Evolutionary conservation across 2,888 invertebrate genomes (phyloP), one percentile per base, ranked within the genome.

Genomic region (Parnassius smintheus): DNA sequence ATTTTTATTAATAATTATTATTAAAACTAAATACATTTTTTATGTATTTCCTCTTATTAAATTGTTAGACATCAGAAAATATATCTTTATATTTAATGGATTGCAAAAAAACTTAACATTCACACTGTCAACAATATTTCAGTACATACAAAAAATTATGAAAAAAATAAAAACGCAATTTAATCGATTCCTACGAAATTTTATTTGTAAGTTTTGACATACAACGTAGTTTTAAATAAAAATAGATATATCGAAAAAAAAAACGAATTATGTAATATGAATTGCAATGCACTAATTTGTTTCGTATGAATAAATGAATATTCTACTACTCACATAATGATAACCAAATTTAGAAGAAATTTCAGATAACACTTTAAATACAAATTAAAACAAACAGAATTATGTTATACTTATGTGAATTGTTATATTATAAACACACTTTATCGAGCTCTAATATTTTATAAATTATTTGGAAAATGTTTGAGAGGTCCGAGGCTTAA

Each of bases 401-500:
- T 35, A 22, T 54, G n/a, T 54, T 22, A 10, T 13, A 9, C 42
- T 8, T 41, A 41, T 41, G n/a, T 22, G 10, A 50, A 50, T 10
- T 41, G n/a, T 41, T 53, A 25, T 11, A n/a, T 41, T 12, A 54
- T 18, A 13, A 45, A 45, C 44, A 45, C 10, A 22, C 9, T 9
- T 12, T 4, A 49, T 49, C 2, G 13, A 49, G 13, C 49, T 55
- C 46, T 42, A 56, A 11, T 50, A 50, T 25, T 67, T 76, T 86
- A 89, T 58, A 85, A 80, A n/a, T n/a, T n/a, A 68, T 90, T 89
- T 56, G 92, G 91, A 77, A 93, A 82, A 7, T 92, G 93, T 79
- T 94, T 94, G 1, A 96, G 87, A 4, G 96, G 96, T 0, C 96
- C 96, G 73, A 96, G 88, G 73, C 95, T 94, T 60, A 96, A 81